Conservation (phyloP, 1,140 invertebrate genomes). For the Cotesia chilonis region DNA sequence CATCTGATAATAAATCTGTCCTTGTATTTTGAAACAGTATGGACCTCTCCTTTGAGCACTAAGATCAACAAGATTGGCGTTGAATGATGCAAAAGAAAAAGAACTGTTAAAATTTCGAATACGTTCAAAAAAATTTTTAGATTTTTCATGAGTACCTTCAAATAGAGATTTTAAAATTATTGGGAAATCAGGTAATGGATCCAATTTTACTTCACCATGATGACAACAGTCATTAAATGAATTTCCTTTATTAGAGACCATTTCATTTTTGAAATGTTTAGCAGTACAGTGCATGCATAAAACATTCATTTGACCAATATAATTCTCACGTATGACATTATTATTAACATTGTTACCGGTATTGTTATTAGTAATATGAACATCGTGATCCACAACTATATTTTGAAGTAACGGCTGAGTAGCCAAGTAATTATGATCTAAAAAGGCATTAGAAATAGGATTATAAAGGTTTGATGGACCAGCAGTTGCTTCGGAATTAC, state of each 20-base stretch:
- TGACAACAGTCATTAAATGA: constrained; percentile 32
- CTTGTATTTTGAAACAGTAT: constrained; percentile 26
- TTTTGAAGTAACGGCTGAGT: too few relatives aligned
- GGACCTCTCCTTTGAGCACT: constrained; percentile 3
- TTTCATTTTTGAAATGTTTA: constrained; percentile 23
- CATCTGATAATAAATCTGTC: constrained; percentile 23
- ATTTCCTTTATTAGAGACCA: background rate
- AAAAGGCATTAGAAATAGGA: too few relatives aligned
- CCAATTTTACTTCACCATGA: constrained; percentile 22
- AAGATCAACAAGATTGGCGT: constrained; percentile 29
- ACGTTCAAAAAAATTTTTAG: constrained; percentile 22
- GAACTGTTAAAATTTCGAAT: constrained; percentile 27
- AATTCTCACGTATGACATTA: constrained; percentile 6
- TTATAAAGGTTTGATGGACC: too few relatives aligned
- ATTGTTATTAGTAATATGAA: background rate
- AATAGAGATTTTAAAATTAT: too few relatives aligned
- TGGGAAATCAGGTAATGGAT: constrained; percentile 8
- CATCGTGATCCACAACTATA: too few relatives aligned
- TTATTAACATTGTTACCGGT: too few relatives aligned
- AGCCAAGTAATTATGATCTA: too few relatives aligned
- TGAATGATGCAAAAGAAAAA: constrained; percentile 31
- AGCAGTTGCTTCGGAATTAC: too few relatives aligned
- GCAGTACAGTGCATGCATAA: constrained; percentile 11
- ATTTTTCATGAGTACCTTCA: too few relatives aligned
- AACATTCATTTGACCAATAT: constrained; percentile 18